A percentile compares a stretch with the other conserved stretches of the same genome.
Evolutionary conservation across 1,140 invertebrate genomes (phyloP).

Genomic region (Dendroctonus valens): DNA sequence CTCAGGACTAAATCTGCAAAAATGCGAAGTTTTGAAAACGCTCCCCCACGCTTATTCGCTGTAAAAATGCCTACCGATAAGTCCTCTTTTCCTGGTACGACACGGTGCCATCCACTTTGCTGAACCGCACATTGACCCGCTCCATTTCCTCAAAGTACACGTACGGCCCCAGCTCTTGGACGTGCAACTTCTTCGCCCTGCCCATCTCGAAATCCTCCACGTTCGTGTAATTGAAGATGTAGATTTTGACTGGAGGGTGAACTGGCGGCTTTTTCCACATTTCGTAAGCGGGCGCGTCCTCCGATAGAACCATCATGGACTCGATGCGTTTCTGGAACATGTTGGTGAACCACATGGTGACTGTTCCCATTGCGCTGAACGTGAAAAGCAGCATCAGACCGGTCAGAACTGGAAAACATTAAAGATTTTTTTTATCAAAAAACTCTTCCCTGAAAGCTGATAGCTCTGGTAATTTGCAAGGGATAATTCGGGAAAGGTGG

Average conservation of each 20-base stretch:
- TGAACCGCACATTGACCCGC: slow-evolving; percentile 48
- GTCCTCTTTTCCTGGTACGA: slow-evolving; percentile 63
- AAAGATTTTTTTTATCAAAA: background rate
- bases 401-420: slow-evolving; percentile 54
- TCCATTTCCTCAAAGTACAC: slow-evolving; percentile 68
- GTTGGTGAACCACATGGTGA: slow-evolving; percentile 63
- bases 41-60: background rate
- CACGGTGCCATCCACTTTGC: slow-evolving; percentile 54
- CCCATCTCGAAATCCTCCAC: slow-evolving; percentile 71
- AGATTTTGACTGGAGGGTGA: slow-evolving; percentile 76
- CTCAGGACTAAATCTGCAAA: slow-evolving; percentile 62
- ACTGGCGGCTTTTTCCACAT: slow-evolving; percentile 80
- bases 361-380: slow-evolving; percentile 58
- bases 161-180: slow-evolving; percentile 84
- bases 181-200: slow-evolving; percentile 63
- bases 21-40: background rate
- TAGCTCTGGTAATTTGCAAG: too few species aligned
- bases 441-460: too few species aligned
- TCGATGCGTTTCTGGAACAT: slow-evolving; percentile 47
- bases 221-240: slow-evolving; percentile 88
- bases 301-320: slow-evolving; percentile 57
- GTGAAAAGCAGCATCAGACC: slow-evolving; percentile 56
- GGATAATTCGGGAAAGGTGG: too few species aligned
- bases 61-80: slow-evolving; percentile 6
- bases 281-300: slow-evolving; percentile 60